phyloP scores from a whole-genome alignment of 2,797 vertebrate genomes.

The Amazonetta brasiliensis region DNA sequence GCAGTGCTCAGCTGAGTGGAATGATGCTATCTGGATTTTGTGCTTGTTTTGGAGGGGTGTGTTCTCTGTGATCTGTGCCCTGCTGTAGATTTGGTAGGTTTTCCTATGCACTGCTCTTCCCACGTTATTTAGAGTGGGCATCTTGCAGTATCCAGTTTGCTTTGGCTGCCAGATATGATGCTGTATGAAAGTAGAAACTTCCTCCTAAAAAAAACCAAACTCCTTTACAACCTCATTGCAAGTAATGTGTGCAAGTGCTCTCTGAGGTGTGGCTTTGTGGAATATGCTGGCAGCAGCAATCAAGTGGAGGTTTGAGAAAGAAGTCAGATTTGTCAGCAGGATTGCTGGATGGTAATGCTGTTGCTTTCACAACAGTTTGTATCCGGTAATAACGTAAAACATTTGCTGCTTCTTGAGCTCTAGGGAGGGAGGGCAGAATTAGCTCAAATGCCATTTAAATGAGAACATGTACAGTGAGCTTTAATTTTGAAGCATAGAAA shows the following conservation, averaged over 20 bases:
- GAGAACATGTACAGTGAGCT: not conserved
- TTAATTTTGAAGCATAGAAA: constrained; percentile 44
- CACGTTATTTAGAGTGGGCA: not conserved
- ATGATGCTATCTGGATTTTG: not conserved
- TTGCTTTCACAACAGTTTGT: constrained; percentile 6
- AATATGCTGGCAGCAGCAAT: not conserved
- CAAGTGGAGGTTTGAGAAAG: not conserved
- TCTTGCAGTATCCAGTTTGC: not conserved
- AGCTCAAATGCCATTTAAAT: constrained; percentile 50
- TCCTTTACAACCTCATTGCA: not conserved
- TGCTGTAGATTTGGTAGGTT: not conserved
- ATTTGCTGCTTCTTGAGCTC: constrained; percentile 25
- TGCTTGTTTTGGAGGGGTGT: not conserved
- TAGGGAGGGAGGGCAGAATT: constrained; percentile 10
- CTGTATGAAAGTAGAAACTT: not conserved
- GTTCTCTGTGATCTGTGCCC: not conserved
- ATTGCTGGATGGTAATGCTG: not conserved
- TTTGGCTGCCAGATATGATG: not conserved
- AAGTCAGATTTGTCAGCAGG: not conserved
- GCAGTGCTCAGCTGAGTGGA: not conserved
- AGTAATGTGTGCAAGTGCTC: not conserved
- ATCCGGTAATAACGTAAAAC: not conserved
- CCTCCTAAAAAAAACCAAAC: not conserved
- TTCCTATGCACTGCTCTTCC: not conserved
- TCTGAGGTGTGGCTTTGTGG: not conserved